Percentiles rank a stretch among this genome's conserved stretches.
Conservation (phyloP, 1,140 invertebrate genomes). For the Nephila pilipes region DNA sequence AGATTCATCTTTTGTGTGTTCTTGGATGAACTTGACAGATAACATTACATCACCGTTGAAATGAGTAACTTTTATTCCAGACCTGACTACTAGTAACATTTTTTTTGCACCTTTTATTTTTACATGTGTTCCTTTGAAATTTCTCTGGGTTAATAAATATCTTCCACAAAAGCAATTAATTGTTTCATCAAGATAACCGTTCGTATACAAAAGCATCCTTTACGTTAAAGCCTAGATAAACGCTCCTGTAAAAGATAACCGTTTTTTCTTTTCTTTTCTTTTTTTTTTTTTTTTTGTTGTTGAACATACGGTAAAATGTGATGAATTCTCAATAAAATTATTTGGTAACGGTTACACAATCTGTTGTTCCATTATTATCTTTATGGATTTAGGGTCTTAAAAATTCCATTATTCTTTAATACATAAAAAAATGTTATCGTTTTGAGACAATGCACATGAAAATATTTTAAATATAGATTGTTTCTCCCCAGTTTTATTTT, state of each 20-base stretch:
- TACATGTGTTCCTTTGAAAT: background rate
- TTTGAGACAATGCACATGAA: no score
- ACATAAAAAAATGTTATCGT: no score
- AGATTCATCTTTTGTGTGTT: background rate
- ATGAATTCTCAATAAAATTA: no score
- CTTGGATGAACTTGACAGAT: conserved; percentile 45
- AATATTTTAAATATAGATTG: no score
- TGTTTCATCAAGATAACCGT: background rate
- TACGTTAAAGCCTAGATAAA: background rate
- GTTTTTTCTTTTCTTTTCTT: no score
- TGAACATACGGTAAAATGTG: background rate
- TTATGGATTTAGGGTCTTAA: no score
- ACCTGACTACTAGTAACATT: background rate
- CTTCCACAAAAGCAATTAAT: background rate
- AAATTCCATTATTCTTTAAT: no score
- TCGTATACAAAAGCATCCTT: background rate
- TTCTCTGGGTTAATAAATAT: background rate
- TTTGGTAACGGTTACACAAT: no score
- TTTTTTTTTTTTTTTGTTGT: no score
- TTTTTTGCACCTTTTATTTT: background rate
- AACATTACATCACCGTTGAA: background rate
- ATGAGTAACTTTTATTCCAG: background rate
- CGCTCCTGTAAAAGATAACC: background rate
- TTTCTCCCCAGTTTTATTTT: no score
- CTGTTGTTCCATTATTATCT: no score